Evolutionary conservation across 2,113 vertebrate species (phyloP), one percentile per base, ranked within the genome.

Genomic region (Alces alces): DNA sequence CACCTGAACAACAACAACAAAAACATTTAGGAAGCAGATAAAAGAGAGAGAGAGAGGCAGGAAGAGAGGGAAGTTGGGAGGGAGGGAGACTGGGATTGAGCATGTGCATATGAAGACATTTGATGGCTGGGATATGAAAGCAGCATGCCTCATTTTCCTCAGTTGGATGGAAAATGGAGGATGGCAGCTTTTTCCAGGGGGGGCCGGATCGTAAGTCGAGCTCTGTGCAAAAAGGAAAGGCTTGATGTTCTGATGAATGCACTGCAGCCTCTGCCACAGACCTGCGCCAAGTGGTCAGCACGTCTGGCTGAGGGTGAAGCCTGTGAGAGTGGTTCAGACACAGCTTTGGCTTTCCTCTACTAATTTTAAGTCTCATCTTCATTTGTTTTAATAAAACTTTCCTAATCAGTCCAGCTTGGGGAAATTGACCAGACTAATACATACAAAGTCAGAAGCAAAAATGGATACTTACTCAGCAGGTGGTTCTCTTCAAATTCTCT

Each of bases 331-430:
- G 13, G 30, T 83, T 78, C 33, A 76, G 79, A 19, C n/a, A 14
- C 13, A 61, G 36, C n/a, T 95, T 96, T 89, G 91, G 94, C 90
- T 95, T 95, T 92, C 90, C 90, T 96, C 91, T 95, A 5, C 61
- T 97, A 88, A 97, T 66, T 98, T 91, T 61, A 92, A 97, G 54
- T 93, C 98, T 96, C 92, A 96, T 98, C 97, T 98, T 0, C 86
- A 96, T 97, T 97, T 97, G 55, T 76, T 97, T 97, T 95, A 91
- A 87, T 64, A 84, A 98, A 95, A 86, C 25, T 91, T 96, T 64
- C 60, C 92, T 95, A 95, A 97, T 89, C 78, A 95, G 86, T 50
- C 23, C 54, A 94, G 27, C 19, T 47, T 97, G 88, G 45, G 36
- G 39, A 97, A 94, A 95, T 95, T 93, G 97, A 96, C 97, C 95